phyloP scores from a whole-genome alignment of 2,113 vertebrate genomes.

The Myiozetetes cayanensis region DNA sequence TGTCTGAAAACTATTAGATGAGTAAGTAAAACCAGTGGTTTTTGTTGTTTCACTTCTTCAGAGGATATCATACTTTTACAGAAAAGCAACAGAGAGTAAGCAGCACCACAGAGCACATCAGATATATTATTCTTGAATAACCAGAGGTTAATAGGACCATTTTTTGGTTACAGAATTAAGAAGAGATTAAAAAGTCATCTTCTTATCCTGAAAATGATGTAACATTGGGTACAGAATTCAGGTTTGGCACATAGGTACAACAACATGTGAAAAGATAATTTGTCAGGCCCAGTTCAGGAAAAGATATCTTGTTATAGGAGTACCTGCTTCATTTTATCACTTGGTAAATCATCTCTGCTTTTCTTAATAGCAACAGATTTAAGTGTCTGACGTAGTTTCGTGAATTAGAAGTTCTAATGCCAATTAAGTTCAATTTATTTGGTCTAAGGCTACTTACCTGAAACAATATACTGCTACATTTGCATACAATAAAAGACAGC shows the following conservation, averaged over 20 bases:
- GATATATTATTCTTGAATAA: conserved; percentile 15
- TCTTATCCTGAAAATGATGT: neutral
- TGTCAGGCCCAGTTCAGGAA: neutral
- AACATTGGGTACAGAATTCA: neutral
- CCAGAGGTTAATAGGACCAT: conserved; percentile 8
- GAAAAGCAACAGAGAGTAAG: conserved; percentile 9
- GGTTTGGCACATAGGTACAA: neutral
- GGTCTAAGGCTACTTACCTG: neutral
- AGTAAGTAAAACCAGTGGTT: neutral
- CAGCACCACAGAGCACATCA: neutral
- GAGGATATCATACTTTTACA: neutral
- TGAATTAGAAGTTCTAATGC: neutral
- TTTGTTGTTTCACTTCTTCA: neutral
- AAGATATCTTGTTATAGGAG: neutral
- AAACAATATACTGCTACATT: neutral
- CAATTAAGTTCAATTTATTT: neutral
- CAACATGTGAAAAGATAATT: neutral
- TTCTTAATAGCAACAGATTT: neutral
- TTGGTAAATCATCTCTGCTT: neutral
- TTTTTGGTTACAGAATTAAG: conserved; percentile 11
- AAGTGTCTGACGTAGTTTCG: neutral
- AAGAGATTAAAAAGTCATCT: conserved; percentile 5
- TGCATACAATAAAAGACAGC: neutral
- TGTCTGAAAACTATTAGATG: neutral
- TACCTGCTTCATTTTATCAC: neutral